Percentiles rank a stretch among this genome's conserved stretches.
phyloP scores from a whole-genome alignment of 2,113 vertebrate genomes.

The Anguilla japonica region DNA sequence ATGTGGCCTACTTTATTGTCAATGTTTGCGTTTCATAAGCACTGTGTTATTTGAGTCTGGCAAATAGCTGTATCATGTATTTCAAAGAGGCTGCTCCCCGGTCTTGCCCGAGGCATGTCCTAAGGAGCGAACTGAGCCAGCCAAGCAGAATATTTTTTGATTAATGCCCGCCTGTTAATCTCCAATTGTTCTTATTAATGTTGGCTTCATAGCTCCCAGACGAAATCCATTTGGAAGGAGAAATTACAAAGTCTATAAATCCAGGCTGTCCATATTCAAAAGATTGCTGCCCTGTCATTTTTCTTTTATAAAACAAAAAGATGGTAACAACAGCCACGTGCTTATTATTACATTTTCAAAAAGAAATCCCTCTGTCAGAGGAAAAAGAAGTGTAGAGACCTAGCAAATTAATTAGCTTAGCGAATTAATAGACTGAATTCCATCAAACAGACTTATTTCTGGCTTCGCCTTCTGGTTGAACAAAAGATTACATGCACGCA shows the following conservation, averaged over 20 bases:
- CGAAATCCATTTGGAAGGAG: conserved; percentile 52
- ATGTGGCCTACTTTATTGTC: conserved; percentile 62
- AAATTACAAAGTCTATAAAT: conserved; percentile 60
- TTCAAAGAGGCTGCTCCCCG: conserved; percentile 41
- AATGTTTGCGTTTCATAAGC: conserved; percentile 73
- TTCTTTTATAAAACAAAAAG: conserved; percentile 47
- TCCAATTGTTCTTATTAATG: conserved; percentile 62
- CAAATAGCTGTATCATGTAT: conserved; percentile 54
- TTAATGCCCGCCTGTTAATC: conserved; percentile 55
- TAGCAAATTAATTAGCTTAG: conserved; percentile 26
- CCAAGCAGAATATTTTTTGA: conserved; percentile 35
- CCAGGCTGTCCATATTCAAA: conserved; percentile 48
- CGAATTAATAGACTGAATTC: conserved; percentile 36
- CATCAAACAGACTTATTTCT: background rate
- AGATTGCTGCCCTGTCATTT: conserved; percentile 46
- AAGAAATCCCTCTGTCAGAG: conserved; percentile 37
- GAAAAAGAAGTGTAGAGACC: conserved; percentile 47
- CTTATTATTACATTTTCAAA: conserved; percentile 27
- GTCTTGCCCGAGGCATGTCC: background rate
- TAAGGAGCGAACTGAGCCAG: background rate
- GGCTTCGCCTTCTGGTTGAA: background rate
- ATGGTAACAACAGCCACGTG: conserved; percentile 43
- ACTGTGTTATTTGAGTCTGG: conserved; percentile 61
- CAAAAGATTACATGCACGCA: background rate
- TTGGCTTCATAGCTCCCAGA: conserved; percentile 65